Conservation (phyloP, 2,113 vertebrate species). For the Phocoena sinus region DNA sequence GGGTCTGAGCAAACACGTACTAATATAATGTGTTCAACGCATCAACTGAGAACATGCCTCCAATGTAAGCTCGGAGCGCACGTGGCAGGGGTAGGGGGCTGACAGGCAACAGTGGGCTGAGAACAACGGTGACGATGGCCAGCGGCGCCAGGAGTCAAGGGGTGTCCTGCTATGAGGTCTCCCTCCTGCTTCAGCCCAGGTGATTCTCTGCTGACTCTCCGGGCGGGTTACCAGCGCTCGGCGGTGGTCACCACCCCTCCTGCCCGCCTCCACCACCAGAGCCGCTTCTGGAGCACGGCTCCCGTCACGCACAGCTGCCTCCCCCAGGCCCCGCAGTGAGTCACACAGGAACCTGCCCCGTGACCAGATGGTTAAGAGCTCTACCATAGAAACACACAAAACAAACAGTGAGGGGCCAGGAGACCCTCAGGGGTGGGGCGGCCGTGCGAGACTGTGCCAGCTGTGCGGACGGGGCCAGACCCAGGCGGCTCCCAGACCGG, state of each 20-base stretch:
- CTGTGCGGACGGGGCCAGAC: too few species aligned
- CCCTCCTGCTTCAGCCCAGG: background rate
- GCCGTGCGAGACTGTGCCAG: background rate
- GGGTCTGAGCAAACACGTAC: background rate
- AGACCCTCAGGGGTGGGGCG: background rate
- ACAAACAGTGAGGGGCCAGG: background rate
- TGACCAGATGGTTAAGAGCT: background rate
- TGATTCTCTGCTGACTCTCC: background rate
- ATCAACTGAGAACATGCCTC: background rate
- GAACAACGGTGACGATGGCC: accelerated
- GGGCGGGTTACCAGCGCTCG: accelerated
- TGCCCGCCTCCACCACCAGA: background rate
- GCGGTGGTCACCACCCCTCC: background rate
- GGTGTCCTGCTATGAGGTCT: too few species aligned
- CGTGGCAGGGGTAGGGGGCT: accelerated
- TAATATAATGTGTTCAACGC: accelerated
- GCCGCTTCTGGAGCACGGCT: background rate
- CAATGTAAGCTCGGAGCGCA: accelerated
- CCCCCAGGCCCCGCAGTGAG: background rate
- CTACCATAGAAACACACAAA: background rate
- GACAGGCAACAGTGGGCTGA: accelerated
- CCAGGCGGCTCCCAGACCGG: background rate
- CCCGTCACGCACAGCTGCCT: background rate
- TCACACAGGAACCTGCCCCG: background rate
- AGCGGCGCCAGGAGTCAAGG: accelerated